Evolutionary conservation across 2,888 invertebrate genomes (phyloP), one percentile per base, ranked within the genome.

Genomic region (Leucozona laternaria): DNA sequence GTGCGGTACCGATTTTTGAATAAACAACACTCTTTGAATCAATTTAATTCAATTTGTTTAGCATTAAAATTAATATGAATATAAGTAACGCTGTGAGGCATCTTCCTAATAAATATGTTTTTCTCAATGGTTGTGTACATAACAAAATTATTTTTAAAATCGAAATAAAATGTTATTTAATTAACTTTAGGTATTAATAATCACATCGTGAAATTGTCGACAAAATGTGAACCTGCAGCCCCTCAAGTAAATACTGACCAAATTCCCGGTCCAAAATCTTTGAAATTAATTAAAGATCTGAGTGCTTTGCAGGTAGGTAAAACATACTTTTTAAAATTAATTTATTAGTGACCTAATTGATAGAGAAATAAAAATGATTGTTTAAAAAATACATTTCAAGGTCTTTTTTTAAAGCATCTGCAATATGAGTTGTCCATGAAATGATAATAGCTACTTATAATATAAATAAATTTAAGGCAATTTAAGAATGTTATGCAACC

Each of bases 191-290:
- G 28, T 43, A 43, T 50, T 22, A 68, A 20, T 22, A 68, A 20
- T 20, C 71, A 64, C 20, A 13, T 55, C 31, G 34, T 72, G 7
- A 48, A 22, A 28, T 34, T 66, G 0, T 66, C 82, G 11, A 66
- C 57, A 66, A 77, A 43, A 43, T 31, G n/a, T 45, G 83, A 83
- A 31, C 83, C 83, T 4, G n/a, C 28, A 2, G 34, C 22, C 0
- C 83, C 83, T 0, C 62, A 40, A 37, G 37, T 83, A 15, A 28
- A 53, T n/a, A 73, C 68, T 17, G 45, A 73, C 22, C 68, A 37
- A 17, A 83, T 83, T 40, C 83, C 83, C 0, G 83, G 83, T 2
- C 83, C 83, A 22, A 79, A 83, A 45, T 83, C 83, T 2, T 28
- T 79, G 45, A 79, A 57, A 68, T 73, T 83, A 22, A 6, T 73